Conservation (phyloP, 2,113 vertebrate genomes). For the Hiodon tergisus region DNA sequence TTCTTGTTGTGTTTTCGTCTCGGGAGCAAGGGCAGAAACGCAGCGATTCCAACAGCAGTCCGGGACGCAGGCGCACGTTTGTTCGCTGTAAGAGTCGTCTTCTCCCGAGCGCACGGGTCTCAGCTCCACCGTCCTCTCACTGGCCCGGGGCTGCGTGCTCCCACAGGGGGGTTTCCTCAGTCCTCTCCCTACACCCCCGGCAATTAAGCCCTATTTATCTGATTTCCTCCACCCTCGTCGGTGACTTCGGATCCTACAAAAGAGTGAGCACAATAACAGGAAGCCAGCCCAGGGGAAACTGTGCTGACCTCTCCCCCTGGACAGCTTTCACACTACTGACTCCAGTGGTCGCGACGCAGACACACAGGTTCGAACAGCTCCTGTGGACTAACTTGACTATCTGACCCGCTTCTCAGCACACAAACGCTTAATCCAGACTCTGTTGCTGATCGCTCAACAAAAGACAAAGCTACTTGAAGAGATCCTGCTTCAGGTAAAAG, state of each 20-base stretch:
- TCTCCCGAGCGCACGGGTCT: background rate
- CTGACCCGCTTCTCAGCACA: background rate
- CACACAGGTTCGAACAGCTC: conserved; percentile 23
- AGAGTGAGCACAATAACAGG: conserved; percentile 75
- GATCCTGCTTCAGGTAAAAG: conserved; percentile 17
- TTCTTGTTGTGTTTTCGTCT: conserved; percentile 20
- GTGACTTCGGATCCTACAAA: conserved; percentile 43
- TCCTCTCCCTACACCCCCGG: conserved; percentile 30
- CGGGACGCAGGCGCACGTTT: too few relatives aligned
- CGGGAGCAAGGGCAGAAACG: conserved; percentile 9
- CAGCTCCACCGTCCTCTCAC: background rate
- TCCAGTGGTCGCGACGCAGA: conserved; percentile 28
- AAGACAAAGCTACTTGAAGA: background rate
- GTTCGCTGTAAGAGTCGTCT: background rate
- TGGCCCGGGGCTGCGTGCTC: background rate
- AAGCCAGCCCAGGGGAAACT: conserved; percentile 65
- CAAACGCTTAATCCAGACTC: background rate
- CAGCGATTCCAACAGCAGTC: conserved; percentile 16
- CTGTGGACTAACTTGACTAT: background rate
- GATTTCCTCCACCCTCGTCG: conserved; percentile 62
- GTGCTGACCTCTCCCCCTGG: conserved; percentile 61
- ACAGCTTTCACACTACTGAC: conserved; percentile 46
- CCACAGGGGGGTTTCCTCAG: conserved; percentile 30
- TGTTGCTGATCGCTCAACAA: background rate
- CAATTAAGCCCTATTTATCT: conserved; percentile 61